Evolutionary conservation across 2,113 vertebrate species (phyloP).

Genomic region (Nothoprocta pentlandii): DNA sequence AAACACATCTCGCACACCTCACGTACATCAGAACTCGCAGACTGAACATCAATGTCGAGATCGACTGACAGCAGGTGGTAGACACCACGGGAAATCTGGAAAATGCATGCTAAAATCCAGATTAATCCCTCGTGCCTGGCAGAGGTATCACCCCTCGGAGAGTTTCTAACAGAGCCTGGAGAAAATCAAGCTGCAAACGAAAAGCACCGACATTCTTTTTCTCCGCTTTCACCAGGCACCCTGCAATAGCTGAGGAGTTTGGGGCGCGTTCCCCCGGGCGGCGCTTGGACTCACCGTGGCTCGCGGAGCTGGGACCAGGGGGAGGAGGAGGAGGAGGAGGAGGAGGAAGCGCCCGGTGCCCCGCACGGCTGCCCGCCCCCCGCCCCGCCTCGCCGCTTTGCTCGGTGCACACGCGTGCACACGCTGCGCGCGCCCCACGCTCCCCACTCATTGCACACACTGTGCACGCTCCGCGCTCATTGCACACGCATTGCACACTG

Average conservation of each 20-base stretch:
- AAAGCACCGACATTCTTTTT: background rate
- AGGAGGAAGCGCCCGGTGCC: background rate
- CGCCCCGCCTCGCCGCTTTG: background rate
- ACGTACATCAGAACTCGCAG: background rate
- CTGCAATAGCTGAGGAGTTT: background rate
- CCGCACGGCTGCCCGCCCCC: background rate
- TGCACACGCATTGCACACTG: background rate
- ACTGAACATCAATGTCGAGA: background rate
- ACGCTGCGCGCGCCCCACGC: background rate
- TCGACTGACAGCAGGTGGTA: no score
- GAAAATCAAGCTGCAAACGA: background rate
- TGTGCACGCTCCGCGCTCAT: background rate
- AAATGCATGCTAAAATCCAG: background rate
- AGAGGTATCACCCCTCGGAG: background rate
- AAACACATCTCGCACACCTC: background rate
- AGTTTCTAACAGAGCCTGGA: background rate
- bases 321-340: background rate
- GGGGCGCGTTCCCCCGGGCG: background rate
- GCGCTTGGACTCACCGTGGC: constrained; percentile 8
- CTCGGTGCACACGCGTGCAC: background rate
- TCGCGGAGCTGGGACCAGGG: background rate
- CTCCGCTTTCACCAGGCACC: background rate
- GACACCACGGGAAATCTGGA: background rate
- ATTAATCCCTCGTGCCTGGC: background rate
- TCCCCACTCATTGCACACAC: no score